phyloP scores from a whole-genome alignment of 2,113 vertebrate genomes.

The Cardinalis cardinalis region DNA sequence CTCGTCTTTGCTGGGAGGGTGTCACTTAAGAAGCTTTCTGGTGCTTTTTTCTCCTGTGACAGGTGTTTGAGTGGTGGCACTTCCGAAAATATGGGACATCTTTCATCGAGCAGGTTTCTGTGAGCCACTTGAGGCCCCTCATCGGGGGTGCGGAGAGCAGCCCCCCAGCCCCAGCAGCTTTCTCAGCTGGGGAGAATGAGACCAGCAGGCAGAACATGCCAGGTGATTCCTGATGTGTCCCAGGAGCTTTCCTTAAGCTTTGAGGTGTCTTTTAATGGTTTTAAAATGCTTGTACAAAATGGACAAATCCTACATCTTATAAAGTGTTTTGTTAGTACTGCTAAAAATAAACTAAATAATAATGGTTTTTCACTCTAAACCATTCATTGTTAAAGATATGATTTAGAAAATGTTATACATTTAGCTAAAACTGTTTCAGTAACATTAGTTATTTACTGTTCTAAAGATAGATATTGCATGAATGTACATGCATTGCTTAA shows the following conservation, averaged over 20 bases:
- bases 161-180: constrained; percentile 75
- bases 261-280: background rate
- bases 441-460: background rate
- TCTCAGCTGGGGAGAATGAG: constrained; percentile 84
- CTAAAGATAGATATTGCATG: background rate
- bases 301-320: background rate
- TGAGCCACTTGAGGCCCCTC: constrained; percentile 91
- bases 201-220: constrained; percentile 84
- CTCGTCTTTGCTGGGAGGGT: background rate
- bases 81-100: constrained; percentile 95
- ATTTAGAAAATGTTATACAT: background rate
- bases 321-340: background rate
- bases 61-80: constrained; percentile 99
- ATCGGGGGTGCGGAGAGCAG: constrained; percentile 88
- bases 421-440: background rate
- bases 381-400: background rate
- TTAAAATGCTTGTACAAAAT: background rate
- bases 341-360: background rate
- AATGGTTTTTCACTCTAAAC: background rate
- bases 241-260: background rate
- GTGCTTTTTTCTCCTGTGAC: constrained; percentile 6
- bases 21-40: background rate
- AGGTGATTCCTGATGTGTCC: constrained; percentile 69
- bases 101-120: constrained; percentile 97
- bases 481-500: background rate